These are phyloP conservation scores for Oryzias sinensis DNA, from an alignment of 2,797 vertebrate genomes.

Conservation along the genomic window DNA sequence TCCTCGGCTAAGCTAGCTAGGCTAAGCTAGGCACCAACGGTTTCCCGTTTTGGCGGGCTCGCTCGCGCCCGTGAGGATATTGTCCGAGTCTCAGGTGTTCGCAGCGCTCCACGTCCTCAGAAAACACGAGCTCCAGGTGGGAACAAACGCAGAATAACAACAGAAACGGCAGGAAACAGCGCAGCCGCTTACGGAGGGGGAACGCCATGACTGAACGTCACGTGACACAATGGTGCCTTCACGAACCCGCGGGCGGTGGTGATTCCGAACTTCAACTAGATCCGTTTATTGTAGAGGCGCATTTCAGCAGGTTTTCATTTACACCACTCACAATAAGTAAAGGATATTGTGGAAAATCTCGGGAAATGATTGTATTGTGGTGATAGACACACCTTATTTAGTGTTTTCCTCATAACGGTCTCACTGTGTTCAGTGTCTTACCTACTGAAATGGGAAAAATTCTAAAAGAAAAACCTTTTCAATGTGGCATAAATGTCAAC, in stretches of 20 bases:
- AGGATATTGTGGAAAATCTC: too few species aligned
- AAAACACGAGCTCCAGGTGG: slow-evolving; percentile 25
- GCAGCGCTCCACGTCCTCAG: slow-evolving; percentile 72
- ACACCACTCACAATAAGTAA: too few species aligned
- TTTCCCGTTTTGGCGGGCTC: neutral
- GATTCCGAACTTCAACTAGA: accelerated
- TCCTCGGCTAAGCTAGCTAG: neutral
- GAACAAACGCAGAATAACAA: slow-evolving; percentile 47
- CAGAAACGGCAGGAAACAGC: slow-evolving; percentile 44
- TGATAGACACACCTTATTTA: too few species aligned
- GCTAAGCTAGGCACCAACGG: neutral
- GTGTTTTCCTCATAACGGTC: too few species aligned
- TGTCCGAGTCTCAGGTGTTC: slow-evolving; percentile 86
- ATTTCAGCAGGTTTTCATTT: neutral
- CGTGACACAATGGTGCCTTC: slow-evolving; percentile 34
- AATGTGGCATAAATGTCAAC: too few species aligned
- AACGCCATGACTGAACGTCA: slow-evolving; percentile 76
- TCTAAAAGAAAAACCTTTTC: too few species aligned
- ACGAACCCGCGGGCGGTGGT: accelerated
- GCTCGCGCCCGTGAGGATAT: slow-evolving; percentile 82
- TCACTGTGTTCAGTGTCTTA: too few species aligned
- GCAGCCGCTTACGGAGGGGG: slow-evolving; percentile 17
- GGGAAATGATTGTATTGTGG: too few species aligned
- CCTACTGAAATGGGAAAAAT: too few species aligned
- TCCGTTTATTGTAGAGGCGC: too few species aligned